These are phyloP conservation scores for Cheilosia impressa DNA, from an alignment of 2,888 invertebrate species.

Conservation along the genomic window DNA sequence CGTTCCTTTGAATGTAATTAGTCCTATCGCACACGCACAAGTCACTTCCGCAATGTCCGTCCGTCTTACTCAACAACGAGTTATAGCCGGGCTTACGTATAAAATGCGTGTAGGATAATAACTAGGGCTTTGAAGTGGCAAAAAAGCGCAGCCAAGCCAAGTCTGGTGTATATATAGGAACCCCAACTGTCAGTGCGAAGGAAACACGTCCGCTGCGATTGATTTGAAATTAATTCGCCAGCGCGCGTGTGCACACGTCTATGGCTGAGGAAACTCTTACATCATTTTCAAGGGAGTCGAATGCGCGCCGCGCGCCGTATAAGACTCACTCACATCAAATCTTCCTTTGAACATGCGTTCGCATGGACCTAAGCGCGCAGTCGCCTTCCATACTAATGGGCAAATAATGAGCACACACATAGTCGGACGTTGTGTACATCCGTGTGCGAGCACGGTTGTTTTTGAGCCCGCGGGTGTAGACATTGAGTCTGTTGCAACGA, in stretches of 20 bases:
- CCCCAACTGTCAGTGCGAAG: slow-evolving; percentile 28
- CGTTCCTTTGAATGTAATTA: slow-evolving; percentile 62
- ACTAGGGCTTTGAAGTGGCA: slow-evolving; percentile 21
- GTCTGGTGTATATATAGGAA: slow-evolving; percentile 1
- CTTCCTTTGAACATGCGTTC: slow-evolving; percentile 32
- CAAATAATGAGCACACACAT: slow-evolving; percentile 63
- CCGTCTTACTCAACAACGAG: slow-evolving; percentile 42
- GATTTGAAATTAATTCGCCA: slow-evolving; percentile 70
- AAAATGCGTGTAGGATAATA: slow-evolving; percentile 15
- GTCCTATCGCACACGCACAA: slow-evolving; percentile 67
- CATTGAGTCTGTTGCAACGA: slow-evolving; percentile 55
- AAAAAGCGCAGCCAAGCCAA: slow-evolving; percentile 2
- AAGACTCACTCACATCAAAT: slow-evolving; percentile 24
- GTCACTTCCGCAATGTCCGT: slow-evolving; percentile 62
- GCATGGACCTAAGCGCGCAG: slow-evolving; percentile 26
- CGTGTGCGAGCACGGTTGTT: slow-evolving; percentile 42
- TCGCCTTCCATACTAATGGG: slow-evolving; percentile 65
- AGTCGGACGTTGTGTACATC: slow-evolving; percentile 36
- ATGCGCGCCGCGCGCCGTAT: slow-evolving; percentile 1
- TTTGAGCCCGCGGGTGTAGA: slow-evolving; percentile 56
- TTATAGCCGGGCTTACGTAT: slow-evolving; percentile 32
- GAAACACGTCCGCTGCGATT: slow-evolving; percentile 67
- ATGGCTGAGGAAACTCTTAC: slow-evolving; percentile 57
- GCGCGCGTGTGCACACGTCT: slow-evolving; percentile 63
- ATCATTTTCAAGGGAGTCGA: slow-evolving; percentile 29